These are phyloP conservation scores for Hyles lineata DNA, from an alignment of 2,888 invertebrate species.

Conservation along the genomic window DNA sequence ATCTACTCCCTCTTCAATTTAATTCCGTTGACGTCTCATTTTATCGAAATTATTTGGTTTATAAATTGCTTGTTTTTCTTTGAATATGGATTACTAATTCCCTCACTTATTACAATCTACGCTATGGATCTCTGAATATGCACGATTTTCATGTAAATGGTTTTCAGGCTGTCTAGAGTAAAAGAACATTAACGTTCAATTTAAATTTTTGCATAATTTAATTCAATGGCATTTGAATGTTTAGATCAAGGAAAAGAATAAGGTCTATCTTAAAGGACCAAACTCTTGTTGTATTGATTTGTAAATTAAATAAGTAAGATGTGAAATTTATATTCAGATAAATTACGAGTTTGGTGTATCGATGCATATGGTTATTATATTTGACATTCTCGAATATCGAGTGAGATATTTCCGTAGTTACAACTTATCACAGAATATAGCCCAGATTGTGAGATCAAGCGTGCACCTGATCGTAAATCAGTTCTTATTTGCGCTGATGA, in stretches of 20 bases:
- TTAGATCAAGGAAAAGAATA: background rate
- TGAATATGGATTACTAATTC: slow-evolving; percentile 1
- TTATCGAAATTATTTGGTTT: slow-evolving; percentile 15
- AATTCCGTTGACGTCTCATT: slow-evolving; percentile 12
- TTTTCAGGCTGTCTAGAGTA: background rate
- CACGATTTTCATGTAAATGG: slow-evolving; percentile 4
- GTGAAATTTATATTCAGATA: no score
- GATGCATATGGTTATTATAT: no score
- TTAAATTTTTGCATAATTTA: background rate
- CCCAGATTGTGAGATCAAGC: background rate
- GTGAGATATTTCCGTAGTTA: slow-evolving; percentile 10
- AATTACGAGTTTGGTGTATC: no score
- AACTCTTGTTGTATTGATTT: no score
- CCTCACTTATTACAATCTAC: background rate
- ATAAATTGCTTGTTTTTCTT: slow-evolving; percentile 22
- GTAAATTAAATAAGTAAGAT: no score
- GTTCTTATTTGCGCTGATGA: background rate
- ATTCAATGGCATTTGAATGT: background rate
- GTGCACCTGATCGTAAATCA: background rate
- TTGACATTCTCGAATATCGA: background rate
- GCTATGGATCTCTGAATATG: background rate
- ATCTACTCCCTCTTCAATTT: background rate
- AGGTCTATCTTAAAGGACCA: no score
- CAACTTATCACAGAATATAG: background rate
- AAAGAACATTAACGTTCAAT: slow-evolving; percentile 10